A percentile compares a stretch with the other conserved stretches of the same genome.
These are phyloP conservation scores for Ceratosolen fusciceps DNA, from an alignment of 1,140 invertebrate species.

Conservation along the genomic window DNA sequence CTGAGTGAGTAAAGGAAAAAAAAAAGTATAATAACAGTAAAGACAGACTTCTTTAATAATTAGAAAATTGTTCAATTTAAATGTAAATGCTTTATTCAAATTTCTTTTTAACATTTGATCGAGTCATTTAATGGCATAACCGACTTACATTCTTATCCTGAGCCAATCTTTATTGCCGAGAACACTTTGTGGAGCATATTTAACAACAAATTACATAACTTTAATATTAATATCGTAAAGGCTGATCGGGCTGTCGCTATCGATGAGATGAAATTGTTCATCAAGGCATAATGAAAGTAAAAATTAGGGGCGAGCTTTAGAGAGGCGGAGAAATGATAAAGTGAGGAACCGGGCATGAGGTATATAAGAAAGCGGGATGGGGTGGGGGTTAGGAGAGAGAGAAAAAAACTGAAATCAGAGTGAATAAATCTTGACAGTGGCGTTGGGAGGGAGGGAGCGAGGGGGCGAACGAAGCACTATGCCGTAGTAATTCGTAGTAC, in stretches of 20 bases:
- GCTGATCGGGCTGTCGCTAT: background rate
- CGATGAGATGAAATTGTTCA: background rate
- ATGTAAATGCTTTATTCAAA: slow-evolving; percentile 1
- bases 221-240: slow-evolving; percentile 24
- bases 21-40: background rate
- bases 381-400: no score
- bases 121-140: slow-evolving; percentile 2
- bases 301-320: background rate
- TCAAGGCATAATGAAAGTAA: background rate
- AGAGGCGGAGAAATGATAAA: background rate
- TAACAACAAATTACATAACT: slow-evolving; percentile 8
- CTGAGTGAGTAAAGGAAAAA: background rate
- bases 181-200: slow-evolving; percentile 13
- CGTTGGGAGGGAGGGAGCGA: no score
- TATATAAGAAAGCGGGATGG: background rate
- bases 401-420: background rate
- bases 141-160: background rate
- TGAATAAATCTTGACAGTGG: background rate
- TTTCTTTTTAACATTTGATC: slow-evolving; percentile 15
- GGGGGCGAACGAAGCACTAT: background rate
- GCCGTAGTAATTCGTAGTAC: background rate
- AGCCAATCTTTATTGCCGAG: slow-evolving; percentile 8
- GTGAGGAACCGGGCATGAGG: background rate
- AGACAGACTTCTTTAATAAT: background rate
- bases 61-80: background rate